A percentile compares a stretch with the other conserved stretches of the same genome.
phyloP scores from a whole-genome alignment of 2,797 vertebrate species.

The Kryptopterus vitreolus region DNA sequence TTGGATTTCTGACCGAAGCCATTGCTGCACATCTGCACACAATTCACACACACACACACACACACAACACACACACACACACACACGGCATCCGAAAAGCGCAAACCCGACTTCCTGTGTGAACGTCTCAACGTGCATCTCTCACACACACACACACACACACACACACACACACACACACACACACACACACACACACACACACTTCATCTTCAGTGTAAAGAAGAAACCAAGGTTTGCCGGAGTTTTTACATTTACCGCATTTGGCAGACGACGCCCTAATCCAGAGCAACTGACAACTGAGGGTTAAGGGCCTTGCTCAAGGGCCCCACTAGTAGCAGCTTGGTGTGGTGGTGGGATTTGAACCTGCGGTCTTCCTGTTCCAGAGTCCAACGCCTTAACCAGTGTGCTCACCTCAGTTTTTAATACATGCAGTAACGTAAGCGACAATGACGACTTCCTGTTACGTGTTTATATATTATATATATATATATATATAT shows the following conservation, averaged over 20 bases:
- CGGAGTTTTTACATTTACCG: not conserved
- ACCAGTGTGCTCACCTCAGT: no score
- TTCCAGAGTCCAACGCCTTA: no score
- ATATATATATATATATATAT: no score
- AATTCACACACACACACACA: conserved; percentile 15
- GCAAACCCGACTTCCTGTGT: conserved; percentile 31
- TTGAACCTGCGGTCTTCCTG: no score
- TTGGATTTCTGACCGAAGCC: not conserved
- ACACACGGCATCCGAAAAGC: conserved; percentile 5
- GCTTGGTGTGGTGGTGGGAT: no score
- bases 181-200: not conserved
- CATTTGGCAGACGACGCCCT: no score
- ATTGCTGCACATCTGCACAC: not conserved
- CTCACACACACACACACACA: not conserved
- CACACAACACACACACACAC: conserved; percentile 6
- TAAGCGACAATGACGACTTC: not conserved
- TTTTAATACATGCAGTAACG: not conserved
- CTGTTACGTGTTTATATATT: no score
- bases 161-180: not conserved
- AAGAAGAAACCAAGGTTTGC: not conserved
- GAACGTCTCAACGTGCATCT: no score
- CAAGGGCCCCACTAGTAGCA: no score
- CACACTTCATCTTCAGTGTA: not conserved
- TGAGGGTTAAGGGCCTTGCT: no score
- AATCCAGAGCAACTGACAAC: no score